Evolutionary conservation across 2,888 invertebrate species (phyloP).

Genomic region (Agrotis ipsilon): DNA sequence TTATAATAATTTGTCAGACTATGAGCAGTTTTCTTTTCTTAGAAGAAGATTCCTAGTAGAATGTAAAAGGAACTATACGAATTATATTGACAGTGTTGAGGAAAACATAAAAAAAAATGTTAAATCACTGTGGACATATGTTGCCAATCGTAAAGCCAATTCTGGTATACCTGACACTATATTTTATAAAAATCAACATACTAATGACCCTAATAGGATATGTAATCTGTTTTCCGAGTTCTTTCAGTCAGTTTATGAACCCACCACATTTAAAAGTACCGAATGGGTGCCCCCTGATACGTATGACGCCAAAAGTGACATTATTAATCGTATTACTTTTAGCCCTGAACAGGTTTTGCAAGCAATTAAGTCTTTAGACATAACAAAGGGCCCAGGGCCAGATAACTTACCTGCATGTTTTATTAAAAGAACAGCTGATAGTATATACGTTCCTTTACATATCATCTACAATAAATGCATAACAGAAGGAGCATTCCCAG

Average conservation of each 20-base stretch:
- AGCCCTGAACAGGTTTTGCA: neutral
- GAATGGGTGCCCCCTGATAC: neutral
- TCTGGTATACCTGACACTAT: neutral
- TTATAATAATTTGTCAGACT: neutral
- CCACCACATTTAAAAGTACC: neutral
- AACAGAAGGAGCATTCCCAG: neutral
- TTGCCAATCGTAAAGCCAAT: neutral
- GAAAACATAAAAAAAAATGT: neutral
- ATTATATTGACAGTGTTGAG: neutral
- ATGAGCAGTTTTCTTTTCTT: neutral
- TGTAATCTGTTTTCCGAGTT: neutral
- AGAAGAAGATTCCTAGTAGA: neutral
- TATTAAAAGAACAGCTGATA: neutral
- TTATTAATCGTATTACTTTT: neutral
- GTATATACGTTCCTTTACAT: neutral
- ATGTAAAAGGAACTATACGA: neutral
- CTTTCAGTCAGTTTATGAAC: conserved; percentile 1
- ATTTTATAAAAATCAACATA: neutral
- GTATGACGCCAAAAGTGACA: too few species aligned
- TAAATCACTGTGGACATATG: neutral
- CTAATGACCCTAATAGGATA: neutral
- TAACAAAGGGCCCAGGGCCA: neutral
- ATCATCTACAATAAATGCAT: neutral
- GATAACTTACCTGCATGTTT: neutral
- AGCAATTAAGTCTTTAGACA: neutral